Conservation (phyloP, 1,140 invertebrate genomes). For the Latrodectus geometricus region DNA sequence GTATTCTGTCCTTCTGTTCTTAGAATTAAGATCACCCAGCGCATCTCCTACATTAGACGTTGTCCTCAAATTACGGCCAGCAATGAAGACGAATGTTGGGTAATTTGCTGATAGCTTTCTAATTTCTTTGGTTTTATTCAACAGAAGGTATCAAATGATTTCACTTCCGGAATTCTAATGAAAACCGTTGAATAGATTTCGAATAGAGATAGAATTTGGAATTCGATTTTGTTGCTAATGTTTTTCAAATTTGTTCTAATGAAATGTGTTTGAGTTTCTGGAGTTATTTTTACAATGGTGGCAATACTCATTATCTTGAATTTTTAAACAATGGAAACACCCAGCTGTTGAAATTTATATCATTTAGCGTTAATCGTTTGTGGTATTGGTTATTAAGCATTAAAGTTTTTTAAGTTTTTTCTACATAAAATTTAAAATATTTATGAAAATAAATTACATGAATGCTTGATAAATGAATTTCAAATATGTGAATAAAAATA, state of each 20-base stretch:
- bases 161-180: background rate
- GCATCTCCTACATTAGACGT: background rate
- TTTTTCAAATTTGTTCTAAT: background rate
- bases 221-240: background rate
- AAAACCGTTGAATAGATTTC: background rate
- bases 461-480: too few species aligned
- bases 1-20: slow-evolving; percentile 20
- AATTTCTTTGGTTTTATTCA: slow-evolving; percentile 20
- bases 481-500: too few species aligned
- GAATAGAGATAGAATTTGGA: background rate
- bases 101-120: slow-evolving; percentile 34
- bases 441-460: too few species aligned
- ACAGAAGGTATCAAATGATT: background rate
- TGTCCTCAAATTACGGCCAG: slow-evolving; percentile 24
- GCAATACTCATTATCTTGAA: too few species aligned
- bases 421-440: too few species aligned
- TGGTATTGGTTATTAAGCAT: too few species aligned
- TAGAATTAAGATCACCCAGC: background rate
- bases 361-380: too few species aligned
- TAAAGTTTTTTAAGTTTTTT: too few species aligned
- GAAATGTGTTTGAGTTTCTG: too few species aligned
- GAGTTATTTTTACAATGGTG: too few species aligned
- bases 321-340: too few species aligned
- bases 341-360: too few species aligned
- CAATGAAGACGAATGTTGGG: slow-evolving; percentile 39